Base-by-base conservation (phyloP, 2,113 vertebrate genomes). In the Pandion haliaetus region DNA sequence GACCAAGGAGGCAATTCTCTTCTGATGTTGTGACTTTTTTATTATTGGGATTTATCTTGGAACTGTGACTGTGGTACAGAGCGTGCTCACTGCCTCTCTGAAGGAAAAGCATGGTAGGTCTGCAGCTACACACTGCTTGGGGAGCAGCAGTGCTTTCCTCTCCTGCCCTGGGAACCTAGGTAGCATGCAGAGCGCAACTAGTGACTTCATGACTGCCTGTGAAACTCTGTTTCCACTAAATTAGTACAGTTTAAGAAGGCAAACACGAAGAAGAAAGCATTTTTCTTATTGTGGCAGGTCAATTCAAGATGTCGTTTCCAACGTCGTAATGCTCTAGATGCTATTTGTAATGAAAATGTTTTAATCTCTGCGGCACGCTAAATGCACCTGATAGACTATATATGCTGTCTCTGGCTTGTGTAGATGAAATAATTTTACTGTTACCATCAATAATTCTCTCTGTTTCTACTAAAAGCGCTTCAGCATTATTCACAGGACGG, bases 81-180 rank as follows among this genome's bases (percentile, higher is more conserved):
- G 13, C 0, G 0, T 76, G 65, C 49, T 82, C 0, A 0, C 42
- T 3, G 25, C 54, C 32, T 34, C 54, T 76, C 40, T 0, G 4
- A 42, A 31, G 67, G 80, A 69, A 14, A 34, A 24, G 28, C 25
- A 0, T 4, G 20, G 26, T 32, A 19, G 28, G 9, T 70, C 80
- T 91, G 74, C 17, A 36, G 40, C 71, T 38, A 10, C 31, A 3
- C 44, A 0, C 3, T 14, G 61, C n/a, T 77, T 25, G 17, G 18
- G 19, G 42, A 80, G 17, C 13, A 86, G 9, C 28, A 72, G 69
- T 1, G 1, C 38, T 31, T 28, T 20, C 66, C 71, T 44, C 50
- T 47, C 45, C 67, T 86, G 66, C 54, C 54, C 67, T 18, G 50
- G 44, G 76, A 45, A 18, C 18, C 38, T 0, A 0, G 23, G 26